A percentile compares a stretch with the other conserved stretches of the same genome.
Conservation (phyloP, 2,113 vertebrate species). For the Ceyx margarethae region DNA sequence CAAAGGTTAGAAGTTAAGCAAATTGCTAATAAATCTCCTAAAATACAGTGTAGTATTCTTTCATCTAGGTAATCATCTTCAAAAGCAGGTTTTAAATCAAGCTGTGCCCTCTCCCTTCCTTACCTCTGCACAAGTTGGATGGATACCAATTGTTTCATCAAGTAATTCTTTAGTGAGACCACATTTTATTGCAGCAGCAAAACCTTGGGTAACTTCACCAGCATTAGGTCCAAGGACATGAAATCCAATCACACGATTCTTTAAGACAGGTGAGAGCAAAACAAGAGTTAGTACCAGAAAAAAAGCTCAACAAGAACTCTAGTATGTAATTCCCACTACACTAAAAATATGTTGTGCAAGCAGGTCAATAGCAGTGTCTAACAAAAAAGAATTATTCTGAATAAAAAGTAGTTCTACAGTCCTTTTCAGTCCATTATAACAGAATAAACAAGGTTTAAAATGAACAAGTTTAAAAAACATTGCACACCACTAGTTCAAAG, state of each 20-base stretch:
- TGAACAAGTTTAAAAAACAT: background rate
- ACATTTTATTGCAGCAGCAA: constrained; percentile 92
- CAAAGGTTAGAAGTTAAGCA: background rate
- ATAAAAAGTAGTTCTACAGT: background rate
- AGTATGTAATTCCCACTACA: background rate
- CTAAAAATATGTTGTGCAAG: background rate
- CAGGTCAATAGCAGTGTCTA: background rate
- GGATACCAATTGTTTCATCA: constrained; percentile 91
- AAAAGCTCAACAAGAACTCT: background rate
- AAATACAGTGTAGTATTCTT: background rate
- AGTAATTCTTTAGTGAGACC: constrained; percentile 89
- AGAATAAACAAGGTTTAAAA: background rate
- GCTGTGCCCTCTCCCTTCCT: background rate
- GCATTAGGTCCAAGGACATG: constrained; percentile 95
- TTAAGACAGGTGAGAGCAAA: background rate
- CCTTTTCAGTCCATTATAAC: background rate
- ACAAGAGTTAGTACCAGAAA: background rate
- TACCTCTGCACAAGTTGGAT: constrained; percentile 96
- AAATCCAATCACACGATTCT: constrained; percentile 92
- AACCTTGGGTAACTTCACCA: constrained; percentile 95
- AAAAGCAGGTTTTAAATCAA: background rate
- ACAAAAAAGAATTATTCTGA: background rate
- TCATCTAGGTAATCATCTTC: background rate
- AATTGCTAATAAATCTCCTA: background rate
- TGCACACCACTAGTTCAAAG: background rate